Evolutionary conservation across 2,113 vertebrate genomes (phyloP).

Genomic region (Tautogolabrus adspersus): DNA sequence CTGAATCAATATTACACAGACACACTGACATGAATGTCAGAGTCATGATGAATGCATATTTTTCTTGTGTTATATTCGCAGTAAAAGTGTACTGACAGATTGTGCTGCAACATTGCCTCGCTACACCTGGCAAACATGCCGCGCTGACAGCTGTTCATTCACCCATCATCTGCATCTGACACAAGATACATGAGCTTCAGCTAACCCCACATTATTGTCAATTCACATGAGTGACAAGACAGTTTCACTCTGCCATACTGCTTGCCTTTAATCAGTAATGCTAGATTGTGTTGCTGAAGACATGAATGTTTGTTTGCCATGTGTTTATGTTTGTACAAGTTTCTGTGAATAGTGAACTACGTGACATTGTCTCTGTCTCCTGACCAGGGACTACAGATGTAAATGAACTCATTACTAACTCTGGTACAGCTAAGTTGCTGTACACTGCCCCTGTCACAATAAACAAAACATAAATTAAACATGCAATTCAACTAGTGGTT

Average conservation of each 20-base stretch:
- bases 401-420: no score
- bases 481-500: no score
- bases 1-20: constrained; percentile 2
- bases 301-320: neutral
- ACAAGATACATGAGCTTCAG: constrained; percentile 37
- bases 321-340: no score
- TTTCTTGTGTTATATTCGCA: neutral
- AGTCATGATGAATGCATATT: constrained; percentile 20
- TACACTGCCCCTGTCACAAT: no score
- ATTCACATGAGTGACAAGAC: constrained; percentile 10
- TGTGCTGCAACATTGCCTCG: constrained; percentile 13
- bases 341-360: no score
- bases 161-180: constrained; percentile 40
- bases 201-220: constrained; percentile 33
- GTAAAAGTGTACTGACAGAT: constrained; percentile 20
- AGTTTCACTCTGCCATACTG: neutral
- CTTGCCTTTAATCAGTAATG: constrained; percentile 19
- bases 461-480: no score
- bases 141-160: constrained; percentile 52
- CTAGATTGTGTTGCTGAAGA: constrained; percentile 12
- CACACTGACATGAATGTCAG: neutral
- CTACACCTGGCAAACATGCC: constrained; percentile 35
- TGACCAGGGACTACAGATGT: no score
- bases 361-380: no score
- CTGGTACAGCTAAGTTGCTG: no score